Percentiles rank a stretch among this genome's conserved stretches.
These are phyloP conservation scores for Drosophila peninsularis DNA, from an alignment of 2,888 invertebrate genomes.

Conservation along the genomic window DNA sequence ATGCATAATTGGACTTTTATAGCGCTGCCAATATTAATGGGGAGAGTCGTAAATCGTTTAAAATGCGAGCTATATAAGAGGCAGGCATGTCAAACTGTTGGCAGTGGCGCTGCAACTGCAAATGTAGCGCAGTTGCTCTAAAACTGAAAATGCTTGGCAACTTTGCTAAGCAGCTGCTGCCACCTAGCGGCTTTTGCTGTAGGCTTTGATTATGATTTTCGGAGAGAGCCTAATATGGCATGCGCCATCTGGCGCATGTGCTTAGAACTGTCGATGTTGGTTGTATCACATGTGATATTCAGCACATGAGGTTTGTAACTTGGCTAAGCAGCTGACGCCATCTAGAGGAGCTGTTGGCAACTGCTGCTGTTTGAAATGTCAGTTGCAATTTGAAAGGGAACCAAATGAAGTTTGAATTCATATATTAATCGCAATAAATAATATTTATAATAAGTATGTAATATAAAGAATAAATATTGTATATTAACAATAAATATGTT, in stretches of 20 bases:
- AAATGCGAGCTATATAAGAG: not conserved
- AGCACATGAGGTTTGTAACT: conserved; percentile 21
- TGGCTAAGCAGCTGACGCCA: conserved; percentile 23
- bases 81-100: conserved; percentile 3
- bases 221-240: too few species aligned
- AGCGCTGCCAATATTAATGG: conserved; percentile 21
- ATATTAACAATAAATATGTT: not conserved
- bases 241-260: not conserved
- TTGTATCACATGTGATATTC: too few species aligned
- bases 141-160: conserved; percentile 8
- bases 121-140: too few species aligned
- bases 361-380: conserved; percentile 3
- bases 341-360: not conserved
- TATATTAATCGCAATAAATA: too few species aligned
- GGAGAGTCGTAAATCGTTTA: conserved; percentile 13
- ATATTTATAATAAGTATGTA: too few species aligned
- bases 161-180: conserved; percentile 13
- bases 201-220: not conserved
- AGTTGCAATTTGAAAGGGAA: not conserved
- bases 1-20: conserved; percentile 35
- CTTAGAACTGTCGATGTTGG: not conserved
- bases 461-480: too few species aligned
- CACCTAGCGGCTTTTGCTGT: conserved; percentile 7
- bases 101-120: not conserved
- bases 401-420: not conserved